Evolutionary conservation across 2,797 vertebrate species (phyloP), one percentile per base, ranked within the genome.

Genomic region (Tiaroga cobitis): DNA sequence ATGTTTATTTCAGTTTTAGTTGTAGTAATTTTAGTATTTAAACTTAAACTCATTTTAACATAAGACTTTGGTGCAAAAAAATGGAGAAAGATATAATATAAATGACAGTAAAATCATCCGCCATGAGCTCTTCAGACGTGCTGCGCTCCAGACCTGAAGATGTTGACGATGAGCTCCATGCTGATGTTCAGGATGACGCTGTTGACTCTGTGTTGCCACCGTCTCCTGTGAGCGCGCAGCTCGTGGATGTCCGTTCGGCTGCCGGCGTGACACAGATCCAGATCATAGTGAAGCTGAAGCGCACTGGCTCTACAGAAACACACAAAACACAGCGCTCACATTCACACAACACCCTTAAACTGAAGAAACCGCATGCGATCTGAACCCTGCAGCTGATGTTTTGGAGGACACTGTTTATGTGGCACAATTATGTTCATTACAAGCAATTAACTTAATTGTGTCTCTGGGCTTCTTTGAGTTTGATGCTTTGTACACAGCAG

Each of bases 171-270:
- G 6, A 99, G 93, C 83, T 99, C 97, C 81, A 99, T 90, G 3
- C 92, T 46, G 2, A 92, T 93, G 89, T 97, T 96, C 87, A 97
- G 96, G 76, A 99, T 96, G 87, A 97, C 94, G 0, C 83, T 26
- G 91, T 99, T 99, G 78, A 98, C 95, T 1, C 87, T 88, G 67
- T 93, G 95, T 83, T 99, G 98, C 98, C 98, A 99, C 84, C 92
- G 91, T 78, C 96, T 95, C 61, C 95, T 93, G 21, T 92, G 95
- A 54, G 82, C 88, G 0, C 95, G 95, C 76, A 94, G 87, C 49
- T 94, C 93, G 0, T 93, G 92, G 3, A 96, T 92, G 24, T 98
- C 97, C 0, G 95, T 96, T 81, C 92, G 90, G 24, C 94, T 89
- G 41, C 95, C 91, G 0, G 94, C 93, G 54, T 95, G 96, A 49